phyloP scores from a whole-genome alignment of 2,797 vertebrate species.

The Acridotheres tristis region DNA sequence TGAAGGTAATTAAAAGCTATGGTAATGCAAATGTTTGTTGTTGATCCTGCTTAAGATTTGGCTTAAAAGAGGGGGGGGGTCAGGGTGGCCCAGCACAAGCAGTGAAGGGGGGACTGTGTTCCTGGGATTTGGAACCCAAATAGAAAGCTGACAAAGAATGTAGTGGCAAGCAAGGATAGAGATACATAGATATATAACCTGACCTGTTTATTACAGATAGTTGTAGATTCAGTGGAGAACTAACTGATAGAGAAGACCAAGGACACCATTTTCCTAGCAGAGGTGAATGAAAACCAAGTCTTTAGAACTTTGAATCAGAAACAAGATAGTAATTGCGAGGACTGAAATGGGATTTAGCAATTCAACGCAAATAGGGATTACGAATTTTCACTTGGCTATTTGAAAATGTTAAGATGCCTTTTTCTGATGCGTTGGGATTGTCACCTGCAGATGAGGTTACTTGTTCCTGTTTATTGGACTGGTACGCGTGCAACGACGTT shows the following conservation, averaged over 20 bases:
- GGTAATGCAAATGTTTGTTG: background rate
- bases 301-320: background rate
- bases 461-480: background rate
- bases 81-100: background rate
- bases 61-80: rapidly evolving
- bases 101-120: background rate
- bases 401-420: rapidly evolving
- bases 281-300: background rate
- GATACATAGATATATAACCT: too few species aligned
- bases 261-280: background rate
- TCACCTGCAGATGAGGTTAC: background rate
- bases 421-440: rapidly evolving
- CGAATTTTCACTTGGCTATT: background rate
- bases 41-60: background rate
- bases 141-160: background rate
- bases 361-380: background rate
- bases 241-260: background rate
- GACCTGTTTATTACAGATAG: background rate
- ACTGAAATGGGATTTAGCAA: background rate
- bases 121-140: background rate
- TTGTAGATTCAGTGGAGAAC: background rate
- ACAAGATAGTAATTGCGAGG: too few species aligned
- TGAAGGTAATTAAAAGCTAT: background rate
- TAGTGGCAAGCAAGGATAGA: background rate
- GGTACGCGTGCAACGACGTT: rapidly evolving